Percentiles rank a stretch among this genome's conserved stretches.
phyloP scores from a whole-genome alignment of 1,140 invertebrate genomes.

The Drosophila elegans region DNA sequence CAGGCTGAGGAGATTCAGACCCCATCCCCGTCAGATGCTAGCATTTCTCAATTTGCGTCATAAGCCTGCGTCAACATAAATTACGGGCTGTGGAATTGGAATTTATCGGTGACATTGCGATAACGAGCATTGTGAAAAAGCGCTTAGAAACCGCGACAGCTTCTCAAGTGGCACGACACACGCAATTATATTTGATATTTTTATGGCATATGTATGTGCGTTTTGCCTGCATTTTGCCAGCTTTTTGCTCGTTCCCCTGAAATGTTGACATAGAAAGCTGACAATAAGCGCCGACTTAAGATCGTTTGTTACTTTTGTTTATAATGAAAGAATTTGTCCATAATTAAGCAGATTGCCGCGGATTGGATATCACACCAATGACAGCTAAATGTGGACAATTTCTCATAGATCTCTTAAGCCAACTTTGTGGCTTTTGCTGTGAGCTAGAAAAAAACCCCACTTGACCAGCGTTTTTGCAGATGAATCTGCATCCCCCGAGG shows the following conservation, averaged over 20 bases:
- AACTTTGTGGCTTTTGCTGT: constrained; percentile 8
- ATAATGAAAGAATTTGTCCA: constrained; percentile 61
- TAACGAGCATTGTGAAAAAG: constrained; percentile 68
- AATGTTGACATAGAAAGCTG: constrained; percentile 59
- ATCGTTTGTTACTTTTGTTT: constrained; percentile 15
- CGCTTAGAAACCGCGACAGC: constrained; percentile 29
- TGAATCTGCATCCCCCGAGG: constrained; percentile 45
- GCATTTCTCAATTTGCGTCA: constrained; percentile 57
- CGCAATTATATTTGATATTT: constrained; percentile 74
- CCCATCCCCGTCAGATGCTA: constrained; percentile 34
- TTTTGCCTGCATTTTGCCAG: constrained; percentile 30
- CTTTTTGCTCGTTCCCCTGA: constrained; percentile 36
- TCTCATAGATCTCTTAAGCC: constrained; percentile 14
- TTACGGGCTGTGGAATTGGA: constrained; percentile 62
- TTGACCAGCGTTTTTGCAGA: constrained; percentile 2
- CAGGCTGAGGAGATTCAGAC: constrained; percentile 2
- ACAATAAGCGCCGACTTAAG: constrained; percentile 46
- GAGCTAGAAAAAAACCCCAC: background rate
- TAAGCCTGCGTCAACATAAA: constrained; percentile 67
- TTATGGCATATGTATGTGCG: constrained; percentile 59
- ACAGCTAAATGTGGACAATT: constrained; percentile 27
- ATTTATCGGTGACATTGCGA: constrained; percentile 70
- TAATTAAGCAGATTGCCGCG: constrained; percentile 53
- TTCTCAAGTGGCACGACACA: constrained; percentile 49
- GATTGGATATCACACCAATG: constrained; percentile 33